Evolutionary conservation across 2,113 vertebrate genomes (phyloP).

Genomic region (Leucopsar rothschildi): DNA sequence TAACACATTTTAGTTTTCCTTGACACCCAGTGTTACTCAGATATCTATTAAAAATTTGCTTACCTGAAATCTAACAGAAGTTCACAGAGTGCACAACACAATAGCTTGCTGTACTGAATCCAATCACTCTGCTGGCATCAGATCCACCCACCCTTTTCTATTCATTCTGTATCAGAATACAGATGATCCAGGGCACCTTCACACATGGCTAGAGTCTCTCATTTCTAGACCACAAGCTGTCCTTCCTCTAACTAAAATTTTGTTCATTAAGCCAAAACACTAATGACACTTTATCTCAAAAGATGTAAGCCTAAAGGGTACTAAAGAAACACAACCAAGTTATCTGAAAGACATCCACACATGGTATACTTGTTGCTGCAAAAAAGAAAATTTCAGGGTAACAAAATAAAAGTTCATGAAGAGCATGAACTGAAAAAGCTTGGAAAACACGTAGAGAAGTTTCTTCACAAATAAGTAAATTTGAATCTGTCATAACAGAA

Average conservation of each 20-base stretch:
- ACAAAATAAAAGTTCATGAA: not conserved
- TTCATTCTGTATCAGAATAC: not conserved
- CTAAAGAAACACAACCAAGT: not conserved
- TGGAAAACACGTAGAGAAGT: fast-evolving
- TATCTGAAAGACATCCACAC: not conserved
- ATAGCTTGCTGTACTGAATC: not conserved
- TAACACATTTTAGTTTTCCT: not conserved
- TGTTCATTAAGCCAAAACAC: not conserved
- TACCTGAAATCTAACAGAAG: not conserved
- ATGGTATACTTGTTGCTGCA: not conserved
- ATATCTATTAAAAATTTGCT: not conserved
- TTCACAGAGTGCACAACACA: not conserved
- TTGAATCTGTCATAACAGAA: not conserved
- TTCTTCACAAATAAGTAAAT: not conserved
- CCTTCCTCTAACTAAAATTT: not conserved
- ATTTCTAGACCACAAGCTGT: not conserved
- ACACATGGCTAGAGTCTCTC: not conserved
- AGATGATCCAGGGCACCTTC: conserved; percentile 23
- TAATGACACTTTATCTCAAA: not conserved
- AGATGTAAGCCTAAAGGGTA: not conserved
- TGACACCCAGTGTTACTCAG: not conserved
- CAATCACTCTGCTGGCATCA: not conserved
- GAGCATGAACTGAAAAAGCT: not conserved
- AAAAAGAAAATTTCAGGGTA: not conserved
- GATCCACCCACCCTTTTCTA: not conserved